Evolutionary conservation across 1,140 invertebrate genomes (phyloP), one percentile per base, ranked within the genome.

Genomic region (Ruditapes philippinarum): DNA sequence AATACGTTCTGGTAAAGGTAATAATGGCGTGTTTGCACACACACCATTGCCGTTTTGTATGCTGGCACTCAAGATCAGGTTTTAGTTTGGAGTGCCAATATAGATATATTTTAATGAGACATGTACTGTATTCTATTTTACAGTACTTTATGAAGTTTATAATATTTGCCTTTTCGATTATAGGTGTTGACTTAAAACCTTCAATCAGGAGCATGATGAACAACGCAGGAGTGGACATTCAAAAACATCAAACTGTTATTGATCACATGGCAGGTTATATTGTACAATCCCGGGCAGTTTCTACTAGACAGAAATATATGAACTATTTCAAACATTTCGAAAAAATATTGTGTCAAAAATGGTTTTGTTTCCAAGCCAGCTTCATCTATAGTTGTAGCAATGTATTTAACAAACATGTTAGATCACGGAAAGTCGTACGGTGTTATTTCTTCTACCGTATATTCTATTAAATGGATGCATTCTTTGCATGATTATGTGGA

Each of bases 351-450:
- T 19, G 65, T 19, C 28, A 17, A 12, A 12, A 22, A 31, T 5
- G 57, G 57, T 31, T 7, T 7, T 5, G 25, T 33, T 9, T 25
- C 28, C 11, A 3, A 62, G 33, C 79, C 54, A 9, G 79, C 79
- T 33, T 7, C 12, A 12, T 33, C 79, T 31, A 62, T 82, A n/a
- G 9, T 31, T 65, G 57, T 82, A 65, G 25, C 79, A 3, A n/a
- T 82, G 28, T 82, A 82, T 82, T 12, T 82, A n/a, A 62, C 79
- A 9, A 19, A 60, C 5, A 62, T 62, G 36, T 17, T 82, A 25
- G 79, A 82, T 31, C 5, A 9, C 9, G 25, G 28, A 22, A 25
- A 42, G 25, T 22, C 78, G 33, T 54, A 11, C 12, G 22, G 78
- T 80, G 38, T 40, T 19, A 80, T 80, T 12, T 19, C 19, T 9